phyloP scores from a whole-genome alignment of 2,888 invertebrate species.

The Drosophila yooni region DNA sequence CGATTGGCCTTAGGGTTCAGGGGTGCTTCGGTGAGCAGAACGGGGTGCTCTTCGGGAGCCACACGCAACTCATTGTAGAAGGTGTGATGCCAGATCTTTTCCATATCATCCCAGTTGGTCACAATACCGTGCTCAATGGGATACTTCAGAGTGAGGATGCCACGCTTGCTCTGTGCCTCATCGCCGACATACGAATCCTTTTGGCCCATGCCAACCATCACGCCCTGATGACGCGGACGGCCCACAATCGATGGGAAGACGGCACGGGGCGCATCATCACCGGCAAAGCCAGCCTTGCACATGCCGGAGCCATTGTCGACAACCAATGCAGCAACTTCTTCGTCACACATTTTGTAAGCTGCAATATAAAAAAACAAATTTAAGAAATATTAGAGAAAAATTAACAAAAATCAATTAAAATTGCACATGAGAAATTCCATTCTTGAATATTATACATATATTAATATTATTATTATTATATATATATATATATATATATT shows the following conservation, averaged over 20 bases:
- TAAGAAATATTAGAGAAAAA: constrained; percentile 4
- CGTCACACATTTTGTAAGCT: constrained; percentile 93
- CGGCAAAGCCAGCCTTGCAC: constrained; percentile 97
- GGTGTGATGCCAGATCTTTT: constrained; percentile 99
- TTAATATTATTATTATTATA: neutral
- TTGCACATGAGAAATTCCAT: neutral
- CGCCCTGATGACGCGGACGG: constrained; percentile 94
- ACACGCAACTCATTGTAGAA: constrained; percentile 99
- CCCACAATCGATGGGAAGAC: constrained; percentile 96
- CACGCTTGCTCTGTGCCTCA: constrained; percentile 93
- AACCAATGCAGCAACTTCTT: constrained; percentile 97
- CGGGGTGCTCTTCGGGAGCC: constrained; percentile 96
- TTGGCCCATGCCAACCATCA: constrained; percentile 97
- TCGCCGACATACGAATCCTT: constrained; percentile 95
- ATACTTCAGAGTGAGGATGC: constrained; percentile 97
- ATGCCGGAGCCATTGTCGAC: constrained; percentile 97
- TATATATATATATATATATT: neutral
- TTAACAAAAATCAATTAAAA: constrained; percentile 39
- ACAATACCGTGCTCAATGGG: constrained; percentile 99
- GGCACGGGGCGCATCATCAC: constrained; percentile 94
- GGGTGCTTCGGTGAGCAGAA: constrained; percentile 94
- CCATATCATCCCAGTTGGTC: constrained; percentile 99
- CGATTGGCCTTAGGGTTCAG: constrained; percentile 95
- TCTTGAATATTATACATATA: neutral
- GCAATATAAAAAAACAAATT: constrained; percentile 34